A percentile compares a stretch with the other conserved stretches of the same genome.
phyloP scores from a whole-genome alignment of 2,888 invertebrate species.

The Drosophila flavopinicola region DNA sequence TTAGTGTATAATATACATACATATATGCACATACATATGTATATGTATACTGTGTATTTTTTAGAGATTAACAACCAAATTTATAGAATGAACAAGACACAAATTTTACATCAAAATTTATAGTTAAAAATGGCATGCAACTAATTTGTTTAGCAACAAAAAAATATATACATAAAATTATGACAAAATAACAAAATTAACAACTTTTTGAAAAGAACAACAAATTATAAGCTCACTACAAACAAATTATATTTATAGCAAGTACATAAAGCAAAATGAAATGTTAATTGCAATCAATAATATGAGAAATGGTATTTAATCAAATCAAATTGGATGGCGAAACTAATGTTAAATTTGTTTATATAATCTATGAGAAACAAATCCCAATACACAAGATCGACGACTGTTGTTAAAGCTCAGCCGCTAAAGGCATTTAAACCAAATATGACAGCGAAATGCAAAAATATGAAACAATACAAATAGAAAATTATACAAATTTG shows the following conservation, averaged over 20 bases:
- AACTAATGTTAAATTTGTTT: constrained; percentile 81
- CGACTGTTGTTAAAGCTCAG: constrained; percentile 76
- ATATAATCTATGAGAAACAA: constrained; percentile 81
- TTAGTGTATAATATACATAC: constrained; percentile 25
- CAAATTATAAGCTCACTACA: constrained; percentile 42
- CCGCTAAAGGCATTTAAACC: constrained; percentile 37
- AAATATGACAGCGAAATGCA: constrained; percentile 12
- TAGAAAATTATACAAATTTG: constrained; percentile 54
- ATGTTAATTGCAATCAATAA: constrained; percentile 48
- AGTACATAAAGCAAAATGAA: constrained; percentile 17
- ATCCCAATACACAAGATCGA: constrained; percentile 41
- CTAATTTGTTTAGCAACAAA: constrained; percentile 40
- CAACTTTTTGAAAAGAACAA: constrained; percentile 13
- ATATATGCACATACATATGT: constrained; percentile 19
- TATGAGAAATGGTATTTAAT: constrained; percentile 44
- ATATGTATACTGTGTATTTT: constrained; percentile 40
- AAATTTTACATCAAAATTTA: constrained; percentile 55
- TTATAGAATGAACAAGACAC: constrained; percentile 40
- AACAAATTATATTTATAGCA: constrained; percentile 43
- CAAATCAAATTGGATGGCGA: constrained; percentile 22
- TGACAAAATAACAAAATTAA: no score
- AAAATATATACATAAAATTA: constrained; percentile 6
- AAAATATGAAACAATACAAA: constrained; percentile 17
- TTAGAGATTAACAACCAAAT: constrained; percentile 49
- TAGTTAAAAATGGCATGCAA: constrained; percentile 38